phyloP scores from a whole-genome alignment of 2,888 invertebrate genomes.

The Anoplius nigerrimus region DNA sequence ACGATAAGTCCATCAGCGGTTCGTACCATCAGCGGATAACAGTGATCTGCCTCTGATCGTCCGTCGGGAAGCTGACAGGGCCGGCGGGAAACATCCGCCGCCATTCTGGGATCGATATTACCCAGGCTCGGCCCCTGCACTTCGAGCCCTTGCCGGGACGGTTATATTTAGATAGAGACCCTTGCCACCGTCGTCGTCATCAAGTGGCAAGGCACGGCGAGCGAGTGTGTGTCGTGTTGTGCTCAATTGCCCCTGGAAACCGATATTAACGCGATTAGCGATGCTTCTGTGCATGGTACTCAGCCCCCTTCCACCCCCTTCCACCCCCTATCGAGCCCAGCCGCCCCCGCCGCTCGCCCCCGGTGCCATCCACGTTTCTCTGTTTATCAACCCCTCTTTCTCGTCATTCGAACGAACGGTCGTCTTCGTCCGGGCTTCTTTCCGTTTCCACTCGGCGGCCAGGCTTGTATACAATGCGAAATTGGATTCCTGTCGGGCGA shows the following conservation, averaged over 20 bases:
- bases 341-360: no score
- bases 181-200: slow-evolving; percentile 48
- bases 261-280: slow-evolving; percentile 48
- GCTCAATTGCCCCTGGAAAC: slow-evolving; percentile 50
- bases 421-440: no score
- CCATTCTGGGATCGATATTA: slow-evolving; percentile 53
- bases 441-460: not conserved
- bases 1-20: no score
- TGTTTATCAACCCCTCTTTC: no score
- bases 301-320: not conserved
- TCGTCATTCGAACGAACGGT: not conserved
- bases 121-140: slow-evolving; percentile 53
- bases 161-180: slow-evolving; percentile 61
- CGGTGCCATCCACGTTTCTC: no score
- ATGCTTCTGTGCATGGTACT: slow-evolving; percentile 14
- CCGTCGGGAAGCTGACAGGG: no score
- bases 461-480: slow-evolving; percentile 27
- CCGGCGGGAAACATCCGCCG: no score
- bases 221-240: slow-evolving; percentile 14
- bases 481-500: slow-evolving; percentile 37
- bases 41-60: no score
- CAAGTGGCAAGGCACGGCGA: slow-evolving; percentile 42
- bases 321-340: slow-evolving; percentile 5
- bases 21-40: no score
- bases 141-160: slow-evolving; percentile 50